Evolutionary conservation across 2,113 vertebrate genomes (phyloP), one percentile per base, ranked within the genome.

Genomic region (Neomonachus schauinslandi): DNA sequence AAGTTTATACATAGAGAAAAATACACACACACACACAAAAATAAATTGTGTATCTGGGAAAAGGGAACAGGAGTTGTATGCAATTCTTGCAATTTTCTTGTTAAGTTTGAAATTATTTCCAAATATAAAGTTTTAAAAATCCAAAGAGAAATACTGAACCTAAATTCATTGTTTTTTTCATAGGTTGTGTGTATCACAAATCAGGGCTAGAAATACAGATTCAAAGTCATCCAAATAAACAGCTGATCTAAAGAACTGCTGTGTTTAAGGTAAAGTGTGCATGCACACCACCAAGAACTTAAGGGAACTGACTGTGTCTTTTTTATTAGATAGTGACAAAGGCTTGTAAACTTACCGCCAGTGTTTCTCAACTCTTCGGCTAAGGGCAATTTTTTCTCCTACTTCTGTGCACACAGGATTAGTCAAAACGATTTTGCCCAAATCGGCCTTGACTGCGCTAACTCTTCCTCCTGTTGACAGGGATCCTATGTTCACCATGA

Each of bases 401-500:
- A 99, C 99, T 99, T 99, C 99, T 24, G 99, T 99, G 99, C 99
- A 99, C 15, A 99, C 99, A 14, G 99, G 99, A 98, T 99, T 99
- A 84, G 99, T 99, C 31, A 99, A 98, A 95, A 99, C 99, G 19
- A 99, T 99, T 99, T 99, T 99, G 85, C 99, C 99, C 99, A 99
- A 98, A 98, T 99, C 99, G 11, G 99, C 99, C 97, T 99, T 99
- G 81, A 99, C 99, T 51, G 99, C 99, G 96, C 99, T 99, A 97
- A 99, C 99, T 71, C 99, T 99, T 61, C 99, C 99, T 80, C 99
- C 99, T 6, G 99, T 99, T 1, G 99, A 99, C 97, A 99, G 93
- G 1, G 99, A 99, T 96, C 99, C 99, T 98, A 99, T 99, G 98
- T 99, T 99, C 81, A 99, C 99, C 99, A 99, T 99, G 98, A 99